Conservation (phyloP, 2,888 invertebrate species). For the Coleophora deauratella region DNA sequence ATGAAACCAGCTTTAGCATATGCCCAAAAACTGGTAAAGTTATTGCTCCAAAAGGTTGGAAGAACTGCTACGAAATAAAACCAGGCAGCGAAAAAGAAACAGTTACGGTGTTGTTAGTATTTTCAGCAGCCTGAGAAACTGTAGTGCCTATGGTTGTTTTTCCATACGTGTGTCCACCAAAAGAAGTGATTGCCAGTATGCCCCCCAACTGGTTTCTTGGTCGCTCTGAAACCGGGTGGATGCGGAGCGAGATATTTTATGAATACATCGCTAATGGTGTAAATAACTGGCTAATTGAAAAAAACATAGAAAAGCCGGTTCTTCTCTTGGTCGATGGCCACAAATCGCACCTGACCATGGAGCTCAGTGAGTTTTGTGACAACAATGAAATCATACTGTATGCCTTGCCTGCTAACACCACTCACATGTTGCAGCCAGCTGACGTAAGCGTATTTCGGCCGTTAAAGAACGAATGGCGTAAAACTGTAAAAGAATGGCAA, state of each 20-base stretch:
- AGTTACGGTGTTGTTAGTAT: slow-evolving; percentile 17
- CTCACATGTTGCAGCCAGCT: slow-evolving; percentile 13
- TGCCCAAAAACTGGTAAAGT: slow-evolving; percentile 18
- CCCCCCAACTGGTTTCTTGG: slow-evolving; percentile 9
- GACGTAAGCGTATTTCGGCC: slow-evolving; percentile 10
- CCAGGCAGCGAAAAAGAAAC: slow-evolving; percentile 16
- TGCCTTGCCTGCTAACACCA: slow-evolving; percentile 14
- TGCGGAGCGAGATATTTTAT: slow-evolving; percentile 5
- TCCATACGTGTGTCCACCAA: slow-evolving; percentile 12
- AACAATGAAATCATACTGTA: neutral
- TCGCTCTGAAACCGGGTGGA: slow-evolving; percentile 4
- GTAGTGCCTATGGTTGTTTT: slow-evolving; percentile 17
- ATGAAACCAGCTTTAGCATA: slow-evolving; percentile 16
- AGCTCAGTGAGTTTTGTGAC: slow-evolving; percentile 7
- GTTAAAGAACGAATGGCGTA: slow-evolving; percentile 5
- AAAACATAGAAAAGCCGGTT: slow-evolving; percentile 1
- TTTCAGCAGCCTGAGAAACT: slow-evolving; percentile 17
- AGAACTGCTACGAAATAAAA: slow-evolving; percentile 2
- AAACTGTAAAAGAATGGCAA: slow-evolving; percentile 4
- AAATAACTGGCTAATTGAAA: slow-evolving; percentile 3
- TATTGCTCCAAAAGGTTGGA: slow-evolving; percentile 19
- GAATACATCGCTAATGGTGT: slow-evolving; percentile 10
- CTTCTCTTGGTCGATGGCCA: slow-evolving; percentile 3
- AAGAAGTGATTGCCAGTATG: slow-evolving; percentile 14
- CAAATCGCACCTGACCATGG: slow-evolving; percentile 14